phyloP scores from a whole-genome alignment of 2,797 vertebrate species.

The Oreochromis mossambicus region DNA sequence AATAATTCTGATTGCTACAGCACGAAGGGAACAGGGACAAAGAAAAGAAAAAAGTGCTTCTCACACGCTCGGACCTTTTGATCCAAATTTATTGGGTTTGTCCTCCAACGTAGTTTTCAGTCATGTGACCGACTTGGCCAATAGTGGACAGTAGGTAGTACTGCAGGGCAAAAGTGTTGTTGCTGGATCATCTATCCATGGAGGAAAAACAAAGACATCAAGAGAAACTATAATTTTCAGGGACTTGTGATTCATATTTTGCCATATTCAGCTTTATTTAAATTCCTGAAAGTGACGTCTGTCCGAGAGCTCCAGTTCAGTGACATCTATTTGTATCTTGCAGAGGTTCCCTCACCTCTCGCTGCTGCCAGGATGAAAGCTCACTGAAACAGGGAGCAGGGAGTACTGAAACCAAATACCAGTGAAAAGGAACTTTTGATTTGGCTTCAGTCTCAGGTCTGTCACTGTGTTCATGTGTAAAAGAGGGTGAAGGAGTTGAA shows the following conservation, averaged over 20 bases:
- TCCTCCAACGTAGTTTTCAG: not conserved
- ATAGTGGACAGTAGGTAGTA: not conserved
- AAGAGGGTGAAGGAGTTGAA: no score
- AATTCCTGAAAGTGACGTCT: not conserved
- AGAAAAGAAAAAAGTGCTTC: not conserved
- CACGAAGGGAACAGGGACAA: not conserved
- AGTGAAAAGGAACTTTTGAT: no score
- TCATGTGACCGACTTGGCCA: rapidly evolving
- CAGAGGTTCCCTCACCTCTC: not conserved
- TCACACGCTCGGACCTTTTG: slow-evolving; percentile 24
- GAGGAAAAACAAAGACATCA: rapidly evolving
- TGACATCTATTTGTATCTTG: not conserved
- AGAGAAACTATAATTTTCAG: rapidly evolving
- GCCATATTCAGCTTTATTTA: not conserved
- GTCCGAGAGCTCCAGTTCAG: not conserved
- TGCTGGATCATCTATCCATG: rapidly evolving
- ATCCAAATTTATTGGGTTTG: slow-evolving; percentile 60
- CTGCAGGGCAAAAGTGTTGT: not conserved
- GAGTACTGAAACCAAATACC: not conserved
- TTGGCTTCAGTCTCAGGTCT: no score
- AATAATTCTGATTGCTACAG: no score
- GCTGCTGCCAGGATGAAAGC: rapidly evolving
- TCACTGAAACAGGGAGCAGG: not conserved
- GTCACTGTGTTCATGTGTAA: no score
- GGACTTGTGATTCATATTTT: not conserved